Percentiles rank a stretch among this genome's conserved stretches.
Evolutionary conservation across 2,797 vertebrate species (phyloP).

Genomic region (Thaleichthys pacificus): DNA sequence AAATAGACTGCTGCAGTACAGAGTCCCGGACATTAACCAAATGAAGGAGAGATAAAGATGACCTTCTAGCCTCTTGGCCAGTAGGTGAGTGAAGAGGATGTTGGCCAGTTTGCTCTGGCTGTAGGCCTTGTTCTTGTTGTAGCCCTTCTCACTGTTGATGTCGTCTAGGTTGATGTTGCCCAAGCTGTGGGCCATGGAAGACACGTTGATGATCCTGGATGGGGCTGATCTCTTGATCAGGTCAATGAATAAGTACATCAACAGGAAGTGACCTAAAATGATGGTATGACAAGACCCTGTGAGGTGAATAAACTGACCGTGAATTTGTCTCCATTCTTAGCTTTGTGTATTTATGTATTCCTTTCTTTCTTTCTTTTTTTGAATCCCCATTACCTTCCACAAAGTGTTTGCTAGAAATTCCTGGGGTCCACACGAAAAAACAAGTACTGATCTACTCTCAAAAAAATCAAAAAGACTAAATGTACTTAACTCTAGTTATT

Average conservation of each 20-base stretch:
- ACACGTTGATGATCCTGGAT: slow-evolving; percentile 82
- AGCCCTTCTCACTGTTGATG: slow-evolving; percentile 86
- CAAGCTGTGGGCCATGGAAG: slow-evolving; percentile 81
- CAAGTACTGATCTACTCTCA: no score
- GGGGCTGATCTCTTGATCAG: slow-evolving; percentile 76
- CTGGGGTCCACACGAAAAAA: no score
- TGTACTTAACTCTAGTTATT: no score
- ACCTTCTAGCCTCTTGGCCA: slow-evolving; percentile 85
- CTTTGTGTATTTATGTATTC: no score
- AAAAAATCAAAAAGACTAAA: no score
- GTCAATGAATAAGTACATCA: slow-evolving; percentile 80
- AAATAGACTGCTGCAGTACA: no score
- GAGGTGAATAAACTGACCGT: not conserved
- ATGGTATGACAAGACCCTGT: not conserved
- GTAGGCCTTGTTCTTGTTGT: slow-evolving; percentile 78
- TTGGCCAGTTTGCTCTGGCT: slow-evolving; percentile 92
- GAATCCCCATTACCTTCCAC: no score
- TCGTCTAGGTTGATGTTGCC: slow-evolving; percentile 87
- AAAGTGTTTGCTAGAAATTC: no score
- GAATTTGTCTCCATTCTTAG: no score
- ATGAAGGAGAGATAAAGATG: not conserved
- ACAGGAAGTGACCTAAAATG: slow-evolving; percentile 88
- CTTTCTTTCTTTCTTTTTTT: no score
- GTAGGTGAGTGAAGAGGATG: slow-evolving; percentile 82
- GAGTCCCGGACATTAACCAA: no score